Conservation (phyloP, 1,140 invertebrate species). For the Diuraphis noxia region DNA sequence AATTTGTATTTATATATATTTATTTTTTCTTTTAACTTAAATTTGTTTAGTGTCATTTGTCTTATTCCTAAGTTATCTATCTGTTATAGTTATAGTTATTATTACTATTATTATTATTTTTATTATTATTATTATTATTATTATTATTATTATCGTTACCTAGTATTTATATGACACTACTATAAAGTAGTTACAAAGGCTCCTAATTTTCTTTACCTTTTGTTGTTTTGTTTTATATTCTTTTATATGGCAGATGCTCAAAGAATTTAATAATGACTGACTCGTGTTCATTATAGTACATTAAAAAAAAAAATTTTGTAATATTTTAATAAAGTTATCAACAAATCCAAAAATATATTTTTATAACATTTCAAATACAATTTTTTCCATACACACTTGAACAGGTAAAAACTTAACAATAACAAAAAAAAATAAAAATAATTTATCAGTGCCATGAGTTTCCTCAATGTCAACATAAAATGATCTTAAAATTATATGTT, state of each 20-base stretch:
- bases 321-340: conserved; percentile 10
- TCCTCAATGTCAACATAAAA: neutral
- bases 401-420: neutral
- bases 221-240: conserved; percentile 19
- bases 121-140: conserved; percentile 39
- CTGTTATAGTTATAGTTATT: conserved; percentile 40
- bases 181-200: conserved; percentile 22
- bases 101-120: conserved; percentile 20
- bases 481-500: conserved; percentile 16
- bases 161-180: conserved; percentile 34
- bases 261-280: conserved; percentile 51
- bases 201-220: conserved; percentile 13
- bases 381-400: neutral
- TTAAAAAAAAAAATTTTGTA: neutral
- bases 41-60: conserved; percentile 25
- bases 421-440: too few species aligned
- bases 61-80: conserved; percentile 21
- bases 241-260: conserved; percentile 46
- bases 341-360: conserved; percentile 1
- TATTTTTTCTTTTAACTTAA: conserved; percentile 16
- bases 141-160: conserved; percentile 38
- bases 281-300: conserved; percentile 33
- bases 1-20: conserved; percentile 47
- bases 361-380: neutral
- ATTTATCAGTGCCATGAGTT: conserved; percentile 31